A percentile compares a stretch with the other conserved stretches of the same genome.
Conservation (phyloP, 2,888 invertebrate genomes). For the Thalpophila matura region DNA sequence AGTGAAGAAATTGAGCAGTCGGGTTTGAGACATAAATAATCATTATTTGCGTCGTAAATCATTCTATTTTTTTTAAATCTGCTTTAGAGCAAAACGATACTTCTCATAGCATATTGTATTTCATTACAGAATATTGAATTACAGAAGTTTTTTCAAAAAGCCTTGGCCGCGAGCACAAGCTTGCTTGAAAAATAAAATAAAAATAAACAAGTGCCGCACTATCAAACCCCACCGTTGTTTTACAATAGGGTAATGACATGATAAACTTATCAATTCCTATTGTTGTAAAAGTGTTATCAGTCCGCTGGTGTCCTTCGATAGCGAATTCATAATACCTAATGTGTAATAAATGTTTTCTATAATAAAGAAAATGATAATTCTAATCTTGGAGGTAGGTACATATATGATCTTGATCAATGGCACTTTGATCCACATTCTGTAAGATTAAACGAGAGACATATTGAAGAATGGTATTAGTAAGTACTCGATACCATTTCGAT, state of each 20-base stretch:
- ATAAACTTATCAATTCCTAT: slow-evolving; percentile 47
- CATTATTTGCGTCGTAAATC: no score
- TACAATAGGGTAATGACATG: slow-evolving; percentile 43
- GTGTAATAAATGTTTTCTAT: slow-evolving; percentile 33
- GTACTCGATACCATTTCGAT: no score
- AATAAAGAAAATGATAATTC: slow-evolving; percentile 32
- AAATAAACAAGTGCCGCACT: background rate
- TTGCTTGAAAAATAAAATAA: background rate
- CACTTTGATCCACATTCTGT: slow-evolving; percentile 1
- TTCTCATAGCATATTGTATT: no score
- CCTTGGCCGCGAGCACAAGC: background rate
- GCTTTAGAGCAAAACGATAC: no score
- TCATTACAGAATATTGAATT: no score
- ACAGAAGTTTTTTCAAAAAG: background rate
- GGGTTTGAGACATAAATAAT: no score
- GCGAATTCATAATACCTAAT: slow-evolving; percentile 37
- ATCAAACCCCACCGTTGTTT: slow-evolving; percentile 30
- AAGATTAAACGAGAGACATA: no score
- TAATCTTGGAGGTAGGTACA: slow-evolving; percentile 16
- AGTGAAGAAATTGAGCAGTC: no score
- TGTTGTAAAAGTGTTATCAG: slow-evolving; percentile 41
- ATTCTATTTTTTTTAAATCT: no score
- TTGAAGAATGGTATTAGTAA: no score
- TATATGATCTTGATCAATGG: slow-evolving; percentile 10
- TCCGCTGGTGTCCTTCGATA: slow-evolving; percentile 29